These are phyloP conservation scores for Spisula solida DNA, from an alignment of 2,888 invertebrate genomes.

Conservation along the genomic window DNA sequence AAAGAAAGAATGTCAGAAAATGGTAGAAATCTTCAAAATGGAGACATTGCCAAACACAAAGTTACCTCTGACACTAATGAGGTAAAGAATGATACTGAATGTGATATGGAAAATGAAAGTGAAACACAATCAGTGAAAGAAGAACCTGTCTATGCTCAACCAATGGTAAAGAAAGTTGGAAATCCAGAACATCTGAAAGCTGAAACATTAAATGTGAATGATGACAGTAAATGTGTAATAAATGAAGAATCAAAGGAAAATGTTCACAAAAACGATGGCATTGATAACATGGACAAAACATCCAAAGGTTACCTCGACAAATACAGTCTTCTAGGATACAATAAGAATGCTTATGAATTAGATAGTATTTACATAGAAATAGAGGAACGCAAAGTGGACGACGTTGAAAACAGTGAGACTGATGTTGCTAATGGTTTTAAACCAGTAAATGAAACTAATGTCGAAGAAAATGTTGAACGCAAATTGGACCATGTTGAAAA, in stretches of 20 bases:
- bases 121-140: not conserved
- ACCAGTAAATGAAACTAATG: not conserved
- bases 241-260: slow-evolving; percentile 14
- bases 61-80: not conserved
- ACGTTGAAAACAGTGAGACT: not conserved
- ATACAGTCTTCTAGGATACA: slow-evolving; percentile 34
- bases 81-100: not conserved
- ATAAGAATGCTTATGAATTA: slow-evolving; percentile 30
- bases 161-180: slow-evolving; percentile 9
- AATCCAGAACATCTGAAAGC: slow-evolving; percentile 11
- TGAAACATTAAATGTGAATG: not conserved
- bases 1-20: slow-evolving; percentile 30
- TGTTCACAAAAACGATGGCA: not conserved
- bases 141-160: not conserved
- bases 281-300: not conserved
- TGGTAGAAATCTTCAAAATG: slow-evolving; percentile 39
- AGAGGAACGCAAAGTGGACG: not conserved
- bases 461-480: not conserved
- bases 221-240: not conserved
- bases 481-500: not conserved
- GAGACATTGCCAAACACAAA: not conserved
- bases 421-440: not conserved
- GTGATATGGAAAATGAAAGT: not conserved
- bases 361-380: slow-evolving; percentile 19
- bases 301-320: slow-evolving; percentile 23